phyloP scores from a whole-genome alignment of 1,140 invertebrate species.

The Centruroides sculpturatus region DNA sequence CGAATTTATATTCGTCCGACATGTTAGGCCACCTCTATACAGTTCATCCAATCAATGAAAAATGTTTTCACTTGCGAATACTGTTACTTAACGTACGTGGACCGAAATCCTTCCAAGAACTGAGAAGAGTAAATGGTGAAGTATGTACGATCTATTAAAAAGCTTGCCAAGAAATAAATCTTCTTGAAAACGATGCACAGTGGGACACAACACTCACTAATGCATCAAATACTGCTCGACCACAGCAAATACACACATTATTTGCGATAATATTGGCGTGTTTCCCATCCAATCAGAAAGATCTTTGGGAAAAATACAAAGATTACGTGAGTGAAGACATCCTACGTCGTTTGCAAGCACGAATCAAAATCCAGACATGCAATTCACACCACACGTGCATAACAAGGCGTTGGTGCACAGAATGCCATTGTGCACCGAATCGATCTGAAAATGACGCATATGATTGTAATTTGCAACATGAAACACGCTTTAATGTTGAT shows the following conservation, averaged over 20 bases:
- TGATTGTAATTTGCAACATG: conserved; percentile 1
- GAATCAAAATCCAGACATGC: conserved; percentile 4
- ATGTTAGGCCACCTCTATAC: not conserved
- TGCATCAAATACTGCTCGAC: not conserved
- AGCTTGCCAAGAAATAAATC: no score
- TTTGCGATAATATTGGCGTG: conserved; percentile 24
- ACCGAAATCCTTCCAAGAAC: no score
- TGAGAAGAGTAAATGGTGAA: no score
- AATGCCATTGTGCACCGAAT: conserved; percentile 11
- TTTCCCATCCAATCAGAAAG: not conserved
- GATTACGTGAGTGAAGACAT: conserved; percentile 24
- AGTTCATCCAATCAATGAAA: not conserved
- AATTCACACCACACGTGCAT: conserved; percentile 19
- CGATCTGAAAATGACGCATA: not conserved
- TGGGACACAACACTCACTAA: no score
- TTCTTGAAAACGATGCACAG: no score
- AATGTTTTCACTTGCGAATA: not conserved
- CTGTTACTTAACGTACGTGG: no score
- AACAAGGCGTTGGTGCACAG: conserved; percentile 25
- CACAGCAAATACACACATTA: conserved; percentile 28
- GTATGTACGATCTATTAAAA: no score
- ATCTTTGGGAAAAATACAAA: conserved; percentile 27
- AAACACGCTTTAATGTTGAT: conserved; percentile 5
- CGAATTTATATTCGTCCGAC: not conserved
- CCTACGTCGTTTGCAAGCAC: conserved; percentile 12